phyloP scores from a whole-genome alignment of 2,113 vertebrate genomes.

The Sander lucioperca region DNA sequence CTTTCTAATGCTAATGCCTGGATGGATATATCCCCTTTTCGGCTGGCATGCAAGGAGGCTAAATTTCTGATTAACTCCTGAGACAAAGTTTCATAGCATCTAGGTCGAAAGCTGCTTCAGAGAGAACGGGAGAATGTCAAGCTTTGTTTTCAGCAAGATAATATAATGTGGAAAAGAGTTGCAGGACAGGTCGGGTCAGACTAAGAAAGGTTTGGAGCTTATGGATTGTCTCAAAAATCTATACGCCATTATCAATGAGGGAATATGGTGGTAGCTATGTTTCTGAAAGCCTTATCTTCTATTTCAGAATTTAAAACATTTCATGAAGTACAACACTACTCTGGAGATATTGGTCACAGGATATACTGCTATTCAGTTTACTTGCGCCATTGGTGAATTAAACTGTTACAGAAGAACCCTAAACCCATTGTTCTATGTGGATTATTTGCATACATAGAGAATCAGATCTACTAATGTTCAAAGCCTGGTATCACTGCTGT shows the following conservation, averaged over 20 bases:
- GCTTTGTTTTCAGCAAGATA: conserved; percentile 55
- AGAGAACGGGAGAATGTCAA: conserved; percentile 31
- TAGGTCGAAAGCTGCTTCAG: conserved; percentile 73
- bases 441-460: background rate
- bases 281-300: background rate
- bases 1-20: conserved; percentile 83
- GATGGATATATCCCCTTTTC: conserved; percentile 77
- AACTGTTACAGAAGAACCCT: background rate
- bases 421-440: background rate
- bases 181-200: conserved; percentile 21
- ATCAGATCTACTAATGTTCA: background rate
- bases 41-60: conserved; percentile 64
- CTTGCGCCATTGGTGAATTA: background rate
- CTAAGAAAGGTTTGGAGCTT: background rate
- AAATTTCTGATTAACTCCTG: conserved; percentile 78
- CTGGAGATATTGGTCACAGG: background rate
- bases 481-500: background rate
- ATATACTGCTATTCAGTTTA: background rate
- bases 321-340: background rate
- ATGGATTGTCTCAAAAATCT: conserved; percentile 1
- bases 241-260: background rate
- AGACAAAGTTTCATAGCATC: conserved; percentile 79
- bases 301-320: background rate
- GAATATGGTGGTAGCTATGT: background rate
- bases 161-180: conserved; percentile 22